Evolutionary conservation across 2,888 invertebrate genomes (phyloP), one percentile per base, ranked within the genome.

Genomic region (Argyra leucocephala): DNA sequence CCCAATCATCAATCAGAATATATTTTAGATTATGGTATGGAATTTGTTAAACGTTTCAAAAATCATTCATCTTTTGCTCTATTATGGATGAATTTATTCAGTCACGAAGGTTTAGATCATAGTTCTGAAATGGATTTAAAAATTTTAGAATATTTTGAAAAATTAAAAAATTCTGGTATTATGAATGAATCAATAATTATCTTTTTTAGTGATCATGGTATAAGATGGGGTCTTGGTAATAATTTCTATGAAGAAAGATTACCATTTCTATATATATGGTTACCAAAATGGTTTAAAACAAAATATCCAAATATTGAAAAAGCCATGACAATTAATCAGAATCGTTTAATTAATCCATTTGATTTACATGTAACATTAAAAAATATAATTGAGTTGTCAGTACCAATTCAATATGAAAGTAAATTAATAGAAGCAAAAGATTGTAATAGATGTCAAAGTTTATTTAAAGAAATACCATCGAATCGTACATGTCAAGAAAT

Each of bases 161-260:
- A 82, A 62, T 75, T 88, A 31, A 78, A 82, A 4, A 78, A 79
- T 24, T 81, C 81, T 0, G 84, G 85, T 0, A 78, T 85, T 5
- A 71, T 86, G 31, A 82, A 85, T 63, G 86, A 85, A 57, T 84
- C 86, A 1, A 83, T 89, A 70, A 76, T n/a, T n/a, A n/a, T n/a
- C n/a, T n/a, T n/a, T n/a, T n/a, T n/a, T n/a, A n/a, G n/a, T n/a
- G n/a, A n/a, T n/a, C n/a, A n/a, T n/a, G n/a, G n/a, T n/a, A n/a
- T n/a, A n/a, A n/a, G n/a, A n/a, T n/a, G n/a, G n/a, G n/a, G n/a
- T 84, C n/a, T n/a, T n/a, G n/a, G n/a, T n/a, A n/a, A n/a, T n/a
- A n/a, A n/a, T n/a, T n/a, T n/a, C n/a, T n/a, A 88, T 70, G 90
- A 90, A 73, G 88, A 90, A 71, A 82, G 89, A n/a, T 73, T 89